phyloP scores from a whole-genome alignment of 2,888 invertebrate genomes.

The Hydrotaea diabolus region DNA sequence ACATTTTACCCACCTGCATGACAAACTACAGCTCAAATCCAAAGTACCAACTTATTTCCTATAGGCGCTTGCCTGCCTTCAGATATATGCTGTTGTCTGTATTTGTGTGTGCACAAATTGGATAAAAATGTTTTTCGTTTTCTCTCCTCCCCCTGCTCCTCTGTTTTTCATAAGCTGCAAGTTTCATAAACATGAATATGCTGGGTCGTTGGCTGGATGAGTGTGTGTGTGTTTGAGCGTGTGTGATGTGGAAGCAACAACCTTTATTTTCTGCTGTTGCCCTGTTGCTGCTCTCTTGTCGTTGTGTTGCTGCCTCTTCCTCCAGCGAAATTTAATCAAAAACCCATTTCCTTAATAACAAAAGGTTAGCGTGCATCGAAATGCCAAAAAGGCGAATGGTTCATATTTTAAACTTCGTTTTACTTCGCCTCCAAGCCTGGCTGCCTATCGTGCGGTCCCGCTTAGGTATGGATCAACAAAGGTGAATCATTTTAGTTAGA shows the following conservation, averaged over 20 bases:
- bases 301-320: neutral
- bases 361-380: conserved; percentile 52
- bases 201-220: neutral
- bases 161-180: neutral
- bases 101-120: neutral
- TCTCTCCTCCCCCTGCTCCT: neutral
- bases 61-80: neutral
- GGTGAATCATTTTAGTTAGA: no score
- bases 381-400: conserved; percentile 2
- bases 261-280: neutral
- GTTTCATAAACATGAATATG: neutral
- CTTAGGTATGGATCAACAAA: no score
- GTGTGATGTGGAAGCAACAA: neutral
- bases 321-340: conserved; percentile 60
- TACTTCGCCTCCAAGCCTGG: neutral
- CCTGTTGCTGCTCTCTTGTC: neutral
- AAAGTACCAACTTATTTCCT: neutral
- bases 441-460: no score
- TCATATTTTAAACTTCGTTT: neutral
- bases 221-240: neutral
- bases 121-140: conserved; percentile 10
- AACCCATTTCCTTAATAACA: conserved; percentile 59
- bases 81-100: neutral
- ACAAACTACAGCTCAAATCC: neutral
- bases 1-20: neutral